Conservation (phyloP, 2,888 invertebrate species). For the Drosophila putrida region DNA sequence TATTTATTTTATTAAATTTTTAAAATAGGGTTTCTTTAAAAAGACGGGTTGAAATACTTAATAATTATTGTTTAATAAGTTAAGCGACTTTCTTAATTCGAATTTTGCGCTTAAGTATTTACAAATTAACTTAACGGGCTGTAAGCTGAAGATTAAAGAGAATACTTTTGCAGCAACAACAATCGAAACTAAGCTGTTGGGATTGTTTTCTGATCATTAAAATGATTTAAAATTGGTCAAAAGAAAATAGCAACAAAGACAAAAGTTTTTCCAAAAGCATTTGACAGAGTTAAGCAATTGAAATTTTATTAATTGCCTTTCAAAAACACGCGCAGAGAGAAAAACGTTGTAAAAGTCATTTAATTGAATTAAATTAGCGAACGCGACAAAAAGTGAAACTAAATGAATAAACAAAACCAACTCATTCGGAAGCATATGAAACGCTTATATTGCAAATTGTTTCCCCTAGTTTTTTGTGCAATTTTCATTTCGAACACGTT, state of each 20-base stretch:
- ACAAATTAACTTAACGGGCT: conserved; percentile 59
- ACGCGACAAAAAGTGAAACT: conserved; percentile 31
- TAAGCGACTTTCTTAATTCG: conserved; percentile 17
- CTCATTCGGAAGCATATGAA: conserved; percentile 19
- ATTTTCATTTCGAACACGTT: conserved; percentile 24
- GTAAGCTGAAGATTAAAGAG: conserved; percentile 44
- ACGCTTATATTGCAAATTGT: conserved; percentile 11
- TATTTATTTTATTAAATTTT: too few relatives aligned
- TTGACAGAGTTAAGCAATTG: conserved; percentile 50
- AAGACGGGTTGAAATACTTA: not conserved
- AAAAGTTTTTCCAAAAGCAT: conserved; percentile 36
- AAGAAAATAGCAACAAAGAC: conserved; percentile 14
- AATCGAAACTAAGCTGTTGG: conserved; percentile 11
- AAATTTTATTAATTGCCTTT: conserved; percentile 68
- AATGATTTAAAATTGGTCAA: conserved; percentile 57
- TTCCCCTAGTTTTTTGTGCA: not conserved
- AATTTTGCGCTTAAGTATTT: conserved; percentile 34
- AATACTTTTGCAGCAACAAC: conserved; percentile 52
- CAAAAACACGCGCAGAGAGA: conserved; percentile 24
- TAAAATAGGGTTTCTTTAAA: too few relatives aligned
- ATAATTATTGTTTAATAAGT: conserved; percentile 20
- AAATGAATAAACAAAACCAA: conserved; percentile 9
- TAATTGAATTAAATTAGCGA: conserved; percentile 59
- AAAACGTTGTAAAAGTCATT: conserved; percentile 36
- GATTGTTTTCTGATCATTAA: conserved; percentile 25